Evolutionary conservation across 2,888 invertebrate species (phyloP).

Genomic region (Ornithoptera priamus): DNA sequence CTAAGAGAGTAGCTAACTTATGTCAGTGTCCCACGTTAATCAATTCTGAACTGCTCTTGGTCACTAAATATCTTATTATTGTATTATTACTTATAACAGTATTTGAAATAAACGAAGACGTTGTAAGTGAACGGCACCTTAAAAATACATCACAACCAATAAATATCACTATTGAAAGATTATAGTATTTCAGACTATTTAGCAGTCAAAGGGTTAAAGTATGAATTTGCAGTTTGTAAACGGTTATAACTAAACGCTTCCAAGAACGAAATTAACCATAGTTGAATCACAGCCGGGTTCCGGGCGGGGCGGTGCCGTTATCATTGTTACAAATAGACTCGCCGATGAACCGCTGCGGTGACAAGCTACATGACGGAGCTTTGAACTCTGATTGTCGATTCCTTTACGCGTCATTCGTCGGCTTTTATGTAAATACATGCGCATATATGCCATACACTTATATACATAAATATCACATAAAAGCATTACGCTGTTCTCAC

Average conservation of each 20-base stretch:
- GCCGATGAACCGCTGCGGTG: conserved; percentile 19
- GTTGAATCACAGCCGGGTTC: conserved; percentile 28
- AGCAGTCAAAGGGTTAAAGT: neutral
- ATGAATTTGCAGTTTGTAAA: neutral
- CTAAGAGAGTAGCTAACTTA: no score
- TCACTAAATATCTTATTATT: no score
- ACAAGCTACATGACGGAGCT: conserved; percentile 23
- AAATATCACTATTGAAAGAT: neutral
- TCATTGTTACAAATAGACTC: conserved; percentile 32
- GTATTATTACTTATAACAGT: no score
- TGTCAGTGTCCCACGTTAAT: no score
- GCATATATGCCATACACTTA: no score
- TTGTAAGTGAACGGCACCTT: no score
- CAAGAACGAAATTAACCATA: conserved; percentile 26
- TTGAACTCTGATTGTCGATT: conserved; percentile 28
- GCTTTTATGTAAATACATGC: neutral
- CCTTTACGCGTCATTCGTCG: conserved; percentile 24
- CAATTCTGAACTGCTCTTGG: no score
- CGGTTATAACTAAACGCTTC: conserved; percentile 22
- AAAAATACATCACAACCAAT: neutral
- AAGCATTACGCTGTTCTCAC: no score
- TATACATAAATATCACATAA: no score
- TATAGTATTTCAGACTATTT: neutral
- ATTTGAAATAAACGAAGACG: no score
- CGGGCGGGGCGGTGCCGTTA: conserved; percentile 22